Percentiles rank a stretch among this genome's conserved stretches.
Conservation (phyloP, 1,140 invertebrate genomes). For the Scaptomyza graminum region DNA sequence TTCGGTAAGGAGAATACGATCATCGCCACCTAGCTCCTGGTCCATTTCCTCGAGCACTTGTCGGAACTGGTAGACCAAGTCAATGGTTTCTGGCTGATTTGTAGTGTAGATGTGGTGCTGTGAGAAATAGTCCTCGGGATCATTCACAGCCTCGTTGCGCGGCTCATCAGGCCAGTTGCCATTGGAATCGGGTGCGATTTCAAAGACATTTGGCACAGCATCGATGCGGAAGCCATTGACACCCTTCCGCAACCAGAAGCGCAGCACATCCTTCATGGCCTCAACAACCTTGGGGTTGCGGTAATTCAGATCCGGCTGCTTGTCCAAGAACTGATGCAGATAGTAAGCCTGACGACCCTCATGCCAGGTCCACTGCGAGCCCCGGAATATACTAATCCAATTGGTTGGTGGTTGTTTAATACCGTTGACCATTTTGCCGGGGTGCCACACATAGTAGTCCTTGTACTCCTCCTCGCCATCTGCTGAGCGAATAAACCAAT, state of each 20-base stretch:
- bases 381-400: slow-evolving; percentile 88
- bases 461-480: slow-evolving; percentile 86
- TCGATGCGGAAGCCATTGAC: slow-evolving; percentile 91
- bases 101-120: slow-evolving; percentile 87
- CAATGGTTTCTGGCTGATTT: slow-evolving; percentile 85
- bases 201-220: slow-evolving; percentile 86
- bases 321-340: slow-evolving; percentile 88
- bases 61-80: slow-evolving; percentile 86
- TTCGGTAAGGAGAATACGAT: slow-evolving; percentile 89
- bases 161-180: slow-evolving; percentile 86
- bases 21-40: slow-evolving; percentile 69
- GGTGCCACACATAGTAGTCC: slow-evolving; percentile 89
- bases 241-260: slow-evolving; percentile 90
- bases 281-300: slow-evolving; percentile 86
- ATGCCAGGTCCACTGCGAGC: slow-evolving; percentile 89
- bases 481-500: slow-evolving; percentile 88
- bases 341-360: slow-evolving; percentile 89
- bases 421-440: slow-evolving; percentile 84
- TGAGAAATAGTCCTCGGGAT: slow-evolving; percentile 85
- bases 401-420: slow-evolving; percentile 86
- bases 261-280: slow-evolving; percentile 88
- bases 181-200: slow-evolving; percentile 85
- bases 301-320: slow-evolving; percentile 92
- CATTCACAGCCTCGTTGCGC: slow-evolving; percentile 61
- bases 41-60: slow-evolving; percentile 85